Conservation (phyloP, 1,140 invertebrate genomes). For the Portunus trituberculatus region DNA sequence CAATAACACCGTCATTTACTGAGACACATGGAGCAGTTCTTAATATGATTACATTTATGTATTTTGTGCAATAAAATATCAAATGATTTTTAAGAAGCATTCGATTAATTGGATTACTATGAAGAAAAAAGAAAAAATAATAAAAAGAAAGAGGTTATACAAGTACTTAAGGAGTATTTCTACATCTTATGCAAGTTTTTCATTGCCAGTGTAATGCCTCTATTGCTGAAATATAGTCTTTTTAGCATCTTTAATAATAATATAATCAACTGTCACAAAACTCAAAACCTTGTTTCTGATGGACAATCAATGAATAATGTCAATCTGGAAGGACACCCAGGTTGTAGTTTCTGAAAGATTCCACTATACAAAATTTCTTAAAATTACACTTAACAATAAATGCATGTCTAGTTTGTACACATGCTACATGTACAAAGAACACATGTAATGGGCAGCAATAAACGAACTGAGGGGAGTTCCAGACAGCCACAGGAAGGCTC, state of each 20-base stretch:
- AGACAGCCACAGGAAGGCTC: neutral
- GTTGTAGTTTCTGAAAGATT: constrained; percentile 42
- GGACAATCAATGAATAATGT: constrained; percentile 26
- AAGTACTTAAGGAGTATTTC: neutral
- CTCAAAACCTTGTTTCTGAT: neutral
- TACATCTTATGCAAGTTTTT: neutral
- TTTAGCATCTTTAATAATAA: neutral
- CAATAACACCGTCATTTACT: constrained; percentile 47
- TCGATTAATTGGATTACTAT: neutral
- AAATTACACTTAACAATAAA: constrained; percentile 68
- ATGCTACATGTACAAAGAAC: constrained; percentile 49
- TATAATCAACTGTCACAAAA: neutral
- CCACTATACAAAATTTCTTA: constrained; percentile 64
- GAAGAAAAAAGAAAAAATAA: neutral
- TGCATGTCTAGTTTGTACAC: constrained; percentile 59
- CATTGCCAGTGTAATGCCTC: neutral
- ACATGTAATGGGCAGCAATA: constrained; percentile 49
- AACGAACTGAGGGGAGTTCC: constrained; percentile 30
- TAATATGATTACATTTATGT: constrained; percentile 40
- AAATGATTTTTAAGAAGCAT: neutral
- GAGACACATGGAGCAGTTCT: constrained; percentile 52
- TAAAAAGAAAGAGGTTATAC: neutral
- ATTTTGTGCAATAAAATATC: constrained; percentile 45
- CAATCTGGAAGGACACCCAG: constrained; percentile 48
- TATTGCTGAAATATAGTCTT: neutral